Percentiles rank a stretch among this genome's conserved stretches.
Evolutionary conservation across 2,113 vertebrate genomes (phyloP).

Genomic region (Chauna torquata): DNA sequence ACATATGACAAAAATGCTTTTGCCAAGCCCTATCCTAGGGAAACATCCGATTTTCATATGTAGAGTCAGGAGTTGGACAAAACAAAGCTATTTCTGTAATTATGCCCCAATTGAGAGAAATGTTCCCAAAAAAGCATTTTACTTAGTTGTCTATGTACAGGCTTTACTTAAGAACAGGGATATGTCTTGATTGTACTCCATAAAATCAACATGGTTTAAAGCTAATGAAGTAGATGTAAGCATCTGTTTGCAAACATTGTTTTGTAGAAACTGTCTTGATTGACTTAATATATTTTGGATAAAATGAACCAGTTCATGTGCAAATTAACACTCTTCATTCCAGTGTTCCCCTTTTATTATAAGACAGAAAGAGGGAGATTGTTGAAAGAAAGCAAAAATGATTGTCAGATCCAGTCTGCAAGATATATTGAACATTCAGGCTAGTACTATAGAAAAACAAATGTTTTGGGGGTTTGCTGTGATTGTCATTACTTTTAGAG

Average conservation of each 20-base stretch:
- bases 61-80: background rate
- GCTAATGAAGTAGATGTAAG: background rate
- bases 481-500: constrained; percentile 19
- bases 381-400: constrained; percentile 33
- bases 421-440: background rate
- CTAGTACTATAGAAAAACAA: background rate
- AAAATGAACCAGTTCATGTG: background rate
- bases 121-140: background rate
- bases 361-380: background rate
- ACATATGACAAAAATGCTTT: background rate
- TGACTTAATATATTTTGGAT: background rate
- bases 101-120: background rate
- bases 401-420: constrained; percentile 14
- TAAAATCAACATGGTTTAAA: background rate
- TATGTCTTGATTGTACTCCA: background rate
- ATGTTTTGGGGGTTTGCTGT: background rate
- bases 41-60: background rate
- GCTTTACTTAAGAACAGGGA: background rate
- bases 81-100: background rate
- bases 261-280: background rate
- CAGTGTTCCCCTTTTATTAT: background rate
- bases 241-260: background rate
- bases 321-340: background rate
- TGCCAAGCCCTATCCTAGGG: background rate
- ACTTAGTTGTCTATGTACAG: background rate